These are phyloP conservation scores for Argentina silus DNA, from an alignment of 2,797 vertebrate species.

Conservation along the genomic window DNA sequence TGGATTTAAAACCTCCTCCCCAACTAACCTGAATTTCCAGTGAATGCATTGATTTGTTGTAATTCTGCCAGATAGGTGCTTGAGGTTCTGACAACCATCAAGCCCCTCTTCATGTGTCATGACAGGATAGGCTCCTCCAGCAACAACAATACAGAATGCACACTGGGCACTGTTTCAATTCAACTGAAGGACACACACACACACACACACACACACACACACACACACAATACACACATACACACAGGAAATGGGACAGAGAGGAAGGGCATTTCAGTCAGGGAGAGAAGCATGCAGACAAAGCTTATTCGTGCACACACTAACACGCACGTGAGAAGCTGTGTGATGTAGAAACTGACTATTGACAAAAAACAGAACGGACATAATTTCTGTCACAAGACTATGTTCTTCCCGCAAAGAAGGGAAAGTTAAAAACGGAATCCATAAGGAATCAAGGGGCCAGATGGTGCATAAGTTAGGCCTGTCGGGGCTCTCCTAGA, in stretches of 20 bases:
- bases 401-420: neutral
- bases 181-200: conserved; percentile 20
- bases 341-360: neutral
- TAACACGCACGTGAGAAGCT: neutral
- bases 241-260: conserved; percentile 31
- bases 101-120: neutral
- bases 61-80: neutral
- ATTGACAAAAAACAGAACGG: neutral
- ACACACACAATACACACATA: conserved; percentile 23
- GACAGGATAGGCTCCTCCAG: neutral
- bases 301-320: neutral
- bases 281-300: conserved; percentile 1
- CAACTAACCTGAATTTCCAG: neutral
- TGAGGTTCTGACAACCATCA: neutral
- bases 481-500: neutral
- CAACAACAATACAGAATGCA: neutral
- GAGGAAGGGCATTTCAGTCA: conserved; percentile 7
- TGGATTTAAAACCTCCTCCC: neutral
- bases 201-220: conserved; percentile 1
- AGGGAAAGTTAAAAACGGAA: neutral
- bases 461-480: neutral
- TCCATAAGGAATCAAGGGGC: neutral
- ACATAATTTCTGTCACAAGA: neutral
- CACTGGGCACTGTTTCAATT: conserved; percentile 17
- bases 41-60: neutral